These are phyloP conservation scores for Notarius lentiginosus DNA, from an alignment of 2,113 vertebrate genomes.

Conservation along the genomic window DNA sequence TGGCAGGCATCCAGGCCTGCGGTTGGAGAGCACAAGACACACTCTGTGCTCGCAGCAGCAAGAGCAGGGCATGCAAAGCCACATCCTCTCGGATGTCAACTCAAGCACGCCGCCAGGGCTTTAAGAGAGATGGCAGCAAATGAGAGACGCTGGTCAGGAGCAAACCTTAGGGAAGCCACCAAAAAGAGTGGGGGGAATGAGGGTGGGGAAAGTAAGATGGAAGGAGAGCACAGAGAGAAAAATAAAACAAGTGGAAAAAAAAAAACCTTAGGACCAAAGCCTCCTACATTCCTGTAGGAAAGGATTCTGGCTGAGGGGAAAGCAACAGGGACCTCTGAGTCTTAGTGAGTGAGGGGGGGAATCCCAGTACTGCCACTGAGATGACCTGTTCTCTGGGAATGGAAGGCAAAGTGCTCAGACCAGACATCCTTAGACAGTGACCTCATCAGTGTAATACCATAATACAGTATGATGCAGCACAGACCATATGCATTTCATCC, in stretches of 20 bases:
- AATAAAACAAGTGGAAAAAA: slow-evolving; percentile 38
- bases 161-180: slow-evolving; percentile 44
- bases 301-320: slow-evolving; percentile 32
- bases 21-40: slow-evolving; percentile 34
- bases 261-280: slow-evolving; percentile 34
- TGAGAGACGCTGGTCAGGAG: slow-evolving; percentile 35
- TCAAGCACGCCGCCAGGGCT: slow-evolving; percentile 21
- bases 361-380: slow-evolving; percentile 42
- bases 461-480: slow-evolving; percentile 4
- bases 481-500: slow-evolving; percentile 18
- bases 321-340: slow-evolving; percentile 43
- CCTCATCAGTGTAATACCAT: slow-evolving; percentile 43
- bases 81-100: slow-evolving; percentile 57
- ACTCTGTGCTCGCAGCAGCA: slow-evolving; percentile 15
- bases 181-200: slow-evolving; percentile 25
- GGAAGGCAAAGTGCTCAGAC: slow-evolving; percentile 26
- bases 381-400: slow-evolving; percentile 53
- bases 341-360: slow-evolving; percentile 32
- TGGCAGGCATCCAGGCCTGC: slow-evolving; percentile 37
- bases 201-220: slow-evolving; percentile 13
- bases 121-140: slow-evolving; percentile 48
- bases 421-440: slow-evolving; percentile 56
- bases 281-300: slow-evolving; percentile 18
- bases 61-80: slow-evolving; percentile 41
- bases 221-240: background rate